Evolutionary conservation across 2,888 invertebrate genomes (phyloP).

Genomic region (Malachius bipustulatus): DNA sequence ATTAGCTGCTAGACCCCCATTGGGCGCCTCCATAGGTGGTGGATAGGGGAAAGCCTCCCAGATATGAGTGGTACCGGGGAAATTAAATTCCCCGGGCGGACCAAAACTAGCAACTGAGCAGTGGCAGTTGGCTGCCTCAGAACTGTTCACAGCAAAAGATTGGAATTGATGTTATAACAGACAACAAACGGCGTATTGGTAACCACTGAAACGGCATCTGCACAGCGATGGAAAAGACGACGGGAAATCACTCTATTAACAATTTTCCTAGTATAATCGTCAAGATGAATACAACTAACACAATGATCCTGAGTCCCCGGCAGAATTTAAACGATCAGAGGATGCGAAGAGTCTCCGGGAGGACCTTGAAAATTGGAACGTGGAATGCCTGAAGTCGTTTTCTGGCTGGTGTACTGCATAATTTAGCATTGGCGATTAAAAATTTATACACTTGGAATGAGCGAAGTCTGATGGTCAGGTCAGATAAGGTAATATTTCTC

Average conservation of each 20-base stretch:
- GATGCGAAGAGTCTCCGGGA: constrained; percentile 2
- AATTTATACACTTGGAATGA: not conserved
- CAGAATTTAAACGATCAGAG: constrained; percentile 1
- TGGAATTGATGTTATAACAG: too few species aligned
- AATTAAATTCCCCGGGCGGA: too few species aligned
- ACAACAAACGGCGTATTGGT: too few species aligned
- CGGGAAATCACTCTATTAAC: constrained; percentile 1
- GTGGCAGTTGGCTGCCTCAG: constrained; percentile 3
- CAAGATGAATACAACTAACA: not conserved
- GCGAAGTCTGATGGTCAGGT: not conserved
- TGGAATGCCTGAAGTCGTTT: not conserved
- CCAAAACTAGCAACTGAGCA: constrained; percentile 2
- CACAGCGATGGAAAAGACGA: constrained; percentile 2
- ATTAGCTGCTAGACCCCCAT: not conserved
- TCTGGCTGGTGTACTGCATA: not conserved
- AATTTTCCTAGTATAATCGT: constrained; percentile 3
- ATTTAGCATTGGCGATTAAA: constrained; percentile 1
- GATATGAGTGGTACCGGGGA: constrained; percentile 3
- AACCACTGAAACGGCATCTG: not conserved
- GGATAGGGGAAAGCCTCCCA: constrained; percentile 3
- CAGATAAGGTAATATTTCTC: not conserved
- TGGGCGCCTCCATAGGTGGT: constrained; percentile 4
- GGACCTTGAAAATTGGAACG: constrained; percentile 3
- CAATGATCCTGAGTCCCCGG: not conserved
- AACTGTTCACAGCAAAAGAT: constrained; percentile 2